Conservation (phyloP, 2,888 invertebrate genomes). For the Torymus tubicola region DNA sequence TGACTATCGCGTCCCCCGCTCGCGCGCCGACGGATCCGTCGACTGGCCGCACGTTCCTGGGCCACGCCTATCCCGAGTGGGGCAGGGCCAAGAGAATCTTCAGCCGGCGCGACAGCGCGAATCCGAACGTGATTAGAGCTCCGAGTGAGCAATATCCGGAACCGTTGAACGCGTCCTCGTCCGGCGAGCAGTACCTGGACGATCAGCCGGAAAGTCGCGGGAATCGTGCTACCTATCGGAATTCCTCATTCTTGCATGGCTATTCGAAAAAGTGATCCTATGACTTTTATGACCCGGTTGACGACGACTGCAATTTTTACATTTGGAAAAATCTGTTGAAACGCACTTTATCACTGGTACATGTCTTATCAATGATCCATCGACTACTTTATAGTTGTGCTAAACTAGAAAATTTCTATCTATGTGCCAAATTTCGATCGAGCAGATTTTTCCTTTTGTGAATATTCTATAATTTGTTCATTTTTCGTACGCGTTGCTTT, state of each 20-base stretch:
- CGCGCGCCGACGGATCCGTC: background rate
- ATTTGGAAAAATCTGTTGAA: too few species aligned
- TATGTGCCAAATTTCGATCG: too few species aligned
- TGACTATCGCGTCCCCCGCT: background rate
- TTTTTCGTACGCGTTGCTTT: background rate
- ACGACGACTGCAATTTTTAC: slow-evolving; percentile 3
- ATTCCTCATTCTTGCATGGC: slow-evolving; percentile 67
- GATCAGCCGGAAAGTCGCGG: slow-evolving; percentile 7
- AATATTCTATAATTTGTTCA: too few species aligned
- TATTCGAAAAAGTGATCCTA: slow-evolving; percentile 59
- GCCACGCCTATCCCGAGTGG: slow-evolving; percentile 35
- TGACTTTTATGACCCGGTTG: slow-evolving; percentile 11
- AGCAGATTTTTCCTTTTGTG: too few species aligned
- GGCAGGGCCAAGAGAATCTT: slow-evolving; percentile 16
- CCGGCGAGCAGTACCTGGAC: slow-evolving; percentile 47
- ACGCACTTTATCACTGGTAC: too few species aligned
- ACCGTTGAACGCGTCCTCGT: slow-evolving; percentile 5
- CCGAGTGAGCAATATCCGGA: background rate
- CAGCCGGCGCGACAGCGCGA: slow-evolving; percentile 1
- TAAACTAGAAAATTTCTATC: too few species aligned
- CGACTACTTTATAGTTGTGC: too few species aligned
- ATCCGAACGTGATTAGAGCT: slow-evolving; percentile 31
- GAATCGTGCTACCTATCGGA: slow-evolving; percentile 42
- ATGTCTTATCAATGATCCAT: too few species aligned
- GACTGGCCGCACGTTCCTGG: slow-evolving; percentile 18